Percentiles rank a stretch among this genome's conserved stretches.
phyloP scores from a whole-genome alignment of 2,113 vertebrate species.

The Anguilla japonica region DNA sequence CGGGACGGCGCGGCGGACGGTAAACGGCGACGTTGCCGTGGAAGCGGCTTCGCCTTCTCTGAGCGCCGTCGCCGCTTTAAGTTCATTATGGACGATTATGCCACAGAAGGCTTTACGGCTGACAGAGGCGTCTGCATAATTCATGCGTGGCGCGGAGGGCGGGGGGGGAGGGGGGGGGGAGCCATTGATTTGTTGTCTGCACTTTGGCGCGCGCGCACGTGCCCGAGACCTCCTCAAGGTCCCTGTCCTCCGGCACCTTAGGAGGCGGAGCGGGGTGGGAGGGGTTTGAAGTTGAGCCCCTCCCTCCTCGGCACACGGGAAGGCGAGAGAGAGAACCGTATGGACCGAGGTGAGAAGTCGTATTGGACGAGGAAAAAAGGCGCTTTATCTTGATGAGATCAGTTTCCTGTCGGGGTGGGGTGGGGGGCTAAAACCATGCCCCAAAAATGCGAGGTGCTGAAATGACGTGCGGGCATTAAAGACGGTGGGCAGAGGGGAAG shows the following conservation, averaged over 20 bases:
- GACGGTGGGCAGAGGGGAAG: neutral
- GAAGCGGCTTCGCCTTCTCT: slow-evolving; percentile 4
- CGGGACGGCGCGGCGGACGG: slow-evolving; percentile 22
- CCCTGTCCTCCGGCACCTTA: slow-evolving; percentile 13
- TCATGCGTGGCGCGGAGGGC: neutral
- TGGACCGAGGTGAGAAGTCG: neutral
- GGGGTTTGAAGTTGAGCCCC: neutral
- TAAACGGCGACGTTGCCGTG: slow-evolving; percentile 11
- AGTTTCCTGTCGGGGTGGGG: slow-evolving; percentile 28
- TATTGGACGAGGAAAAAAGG: slow-evolving; percentile 3
- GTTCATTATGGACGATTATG: slow-evolving; percentile 33
- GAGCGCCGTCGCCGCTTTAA: slow-evolving; percentile 18
- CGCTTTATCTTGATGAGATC: slow-evolving; percentile 31
- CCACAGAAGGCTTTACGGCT: slow-evolving; percentile 25
- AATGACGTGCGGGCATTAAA: neutral
- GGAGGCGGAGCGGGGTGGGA: neutral
- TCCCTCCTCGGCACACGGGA: neutral
- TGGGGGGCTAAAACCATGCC: slow-evolving; percentile 23
- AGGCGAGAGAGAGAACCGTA: neutral
- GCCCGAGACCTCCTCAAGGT: slow-evolving; percentile 28
- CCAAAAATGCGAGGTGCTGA: slow-evolving; percentile 8
- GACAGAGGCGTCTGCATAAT: slow-evolving; percentile 34
- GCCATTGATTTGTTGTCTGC: slow-evolving; percentile 37
- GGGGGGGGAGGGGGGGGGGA: neutral
- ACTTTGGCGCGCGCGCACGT: slow-evolving; percentile 18